Evolutionary conservation across 2,113 vertebrate genomes (phyloP).

Genomic region (Gymnocephalus cernua): DNA sequence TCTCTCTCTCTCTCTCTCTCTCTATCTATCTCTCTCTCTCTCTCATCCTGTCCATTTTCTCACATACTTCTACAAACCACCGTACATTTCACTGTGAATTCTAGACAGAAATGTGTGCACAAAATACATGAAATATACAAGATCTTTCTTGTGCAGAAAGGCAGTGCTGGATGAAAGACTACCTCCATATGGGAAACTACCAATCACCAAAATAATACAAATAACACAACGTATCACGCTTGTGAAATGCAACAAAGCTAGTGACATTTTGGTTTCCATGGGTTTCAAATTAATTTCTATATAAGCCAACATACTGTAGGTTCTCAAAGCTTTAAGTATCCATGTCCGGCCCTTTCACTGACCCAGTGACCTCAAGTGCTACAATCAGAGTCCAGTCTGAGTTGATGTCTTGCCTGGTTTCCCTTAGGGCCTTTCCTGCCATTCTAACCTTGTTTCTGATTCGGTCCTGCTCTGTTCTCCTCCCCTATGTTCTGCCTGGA

Average conservation of each 20-base stretch:
- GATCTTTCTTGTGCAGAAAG: conserved; percentile 2
- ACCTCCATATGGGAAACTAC: conserved; percentile 13
- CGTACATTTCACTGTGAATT: conserved; percentile 53
- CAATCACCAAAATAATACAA: conserved; percentile 60
- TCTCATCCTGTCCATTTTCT: conserved; percentile 32
- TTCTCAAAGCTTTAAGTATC: conserved; percentile 28
- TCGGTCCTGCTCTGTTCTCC: conserved; percentile 43
- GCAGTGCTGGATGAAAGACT: conserved; percentile 10
- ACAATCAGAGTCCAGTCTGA: conserved; percentile 53
- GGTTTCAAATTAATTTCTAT: neutral
- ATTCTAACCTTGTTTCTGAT: conserved; percentile 76
- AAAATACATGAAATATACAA: conserved; percentile 34
- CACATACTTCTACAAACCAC: conserved; percentile 41
- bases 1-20: conserved; percentile 29
- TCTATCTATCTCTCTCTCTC: neutral
- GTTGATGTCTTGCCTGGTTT: conserved; percentile 48
- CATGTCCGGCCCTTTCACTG: conserved; percentile 24
- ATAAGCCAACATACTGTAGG: conserved; percentile 23
- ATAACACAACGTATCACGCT: neutral
- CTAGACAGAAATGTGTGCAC: conserved; percentile 28
- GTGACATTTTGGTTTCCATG: neutral
- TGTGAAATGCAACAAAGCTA: conserved; percentile 2
- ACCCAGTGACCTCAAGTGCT: conserved; percentile 51
- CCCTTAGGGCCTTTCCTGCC: conserved; percentile 63
- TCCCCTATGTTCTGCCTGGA: conserved; percentile 50